Conservation (phyloP, 1,140 invertebrate genomes). For the Scaptomyza graminum region DNA sequence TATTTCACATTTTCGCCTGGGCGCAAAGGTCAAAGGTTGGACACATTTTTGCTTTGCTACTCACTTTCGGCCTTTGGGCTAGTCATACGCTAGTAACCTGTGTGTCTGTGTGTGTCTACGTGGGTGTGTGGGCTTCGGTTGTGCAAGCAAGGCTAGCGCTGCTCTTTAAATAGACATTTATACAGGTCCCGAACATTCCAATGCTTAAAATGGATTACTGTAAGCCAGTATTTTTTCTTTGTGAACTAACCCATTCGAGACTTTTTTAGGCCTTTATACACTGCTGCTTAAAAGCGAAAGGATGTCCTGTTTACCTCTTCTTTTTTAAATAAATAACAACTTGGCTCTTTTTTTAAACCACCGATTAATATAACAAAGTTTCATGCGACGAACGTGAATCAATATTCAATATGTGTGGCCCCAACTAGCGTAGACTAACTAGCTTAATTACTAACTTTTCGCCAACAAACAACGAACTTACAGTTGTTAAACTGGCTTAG, state of each 20-base stretch:
- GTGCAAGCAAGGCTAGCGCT: slow-evolving; percentile 28
- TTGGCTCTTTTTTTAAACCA: too few relatives aligned
- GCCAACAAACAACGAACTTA: background rate
- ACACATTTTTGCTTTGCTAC: slow-evolving; percentile 49
- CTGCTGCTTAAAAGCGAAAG: too few relatives aligned
- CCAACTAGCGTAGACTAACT: background rate
- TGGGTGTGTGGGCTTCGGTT: slow-evolving; percentile 6
- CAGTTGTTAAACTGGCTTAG: background rate
- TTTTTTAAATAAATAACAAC: too few relatives aligned
- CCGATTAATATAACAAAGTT: too few relatives aligned
- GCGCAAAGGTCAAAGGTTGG: slow-evolving; percentile 73
- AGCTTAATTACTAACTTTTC: background rate
- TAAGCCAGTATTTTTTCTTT: too few relatives aligned
- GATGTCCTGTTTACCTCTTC: too few relatives aligned
- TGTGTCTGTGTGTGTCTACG: slow-evolving; percentile 9
- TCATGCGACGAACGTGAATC: background rate
- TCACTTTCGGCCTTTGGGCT: slow-evolving; percentile 25
- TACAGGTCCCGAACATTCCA: background rate
- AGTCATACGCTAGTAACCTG: slow-evolving; percentile 10
- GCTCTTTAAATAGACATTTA: slow-evolving; percentile 44
- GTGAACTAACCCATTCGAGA: too few relatives aligned
- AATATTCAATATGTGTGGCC: slow-evolving; percentile 7
- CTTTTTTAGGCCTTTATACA: too few relatives aligned
- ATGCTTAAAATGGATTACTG: slow-evolving; percentile 24
- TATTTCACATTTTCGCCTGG: slow-evolving; percentile 63